Evolutionary conservation across 2,797 vertebrate genomes (phyloP), one percentile per base, ranked within the genome.

Genomic region (Apogon hyalosoma): DNA sequence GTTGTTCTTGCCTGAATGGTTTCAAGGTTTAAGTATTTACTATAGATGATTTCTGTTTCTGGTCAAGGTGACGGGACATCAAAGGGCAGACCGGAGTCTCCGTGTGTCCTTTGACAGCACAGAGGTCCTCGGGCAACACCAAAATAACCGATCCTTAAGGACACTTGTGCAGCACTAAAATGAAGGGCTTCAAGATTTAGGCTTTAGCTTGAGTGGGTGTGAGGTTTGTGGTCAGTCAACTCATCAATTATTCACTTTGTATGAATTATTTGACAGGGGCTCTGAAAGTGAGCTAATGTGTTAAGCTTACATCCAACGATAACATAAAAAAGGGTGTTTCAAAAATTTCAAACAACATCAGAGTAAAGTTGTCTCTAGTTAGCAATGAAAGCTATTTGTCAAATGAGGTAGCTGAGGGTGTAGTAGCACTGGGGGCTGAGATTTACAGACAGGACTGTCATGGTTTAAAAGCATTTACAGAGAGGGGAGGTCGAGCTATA

Each of bases 401-500:
- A 81, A 83, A 75, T 75, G 84, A 87, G 86, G 87, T 83, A 85
- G 73, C 77, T 65, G 16, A 39, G 80, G 78, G 86, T 73, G 72
- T 50, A 86, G 83, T 68, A 43, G 74, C 75, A 39, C 55, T 72
- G 58, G 3, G 19, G 66, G 80, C 46, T 60, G 80, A 81, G 85
- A 88, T 90, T 92, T 92, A 91, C 85, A 84, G 73, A 90, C 80
- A 77, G 55, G 77, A 92, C 76, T 82, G 85, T 92, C 86, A 81
- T 59, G 69, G 60, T 91, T 91, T 88, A 87, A 87, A 90, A 85
- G 73, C 79, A 77, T 84, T 83, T 88, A 79, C 72, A 28, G 86
- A 60, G 80, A 88, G 80, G 90, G 82, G 82, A 89, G 80, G 80
- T 85, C 82, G 71, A 81, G 84, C 87, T 69, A 79, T 88, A 94